Percentiles rank a stretch among this genome's conserved stretches.
phyloP scores from a whole-genome alignment of 2,797 vertebrate species.

The Lacerta agilis region DNA sequence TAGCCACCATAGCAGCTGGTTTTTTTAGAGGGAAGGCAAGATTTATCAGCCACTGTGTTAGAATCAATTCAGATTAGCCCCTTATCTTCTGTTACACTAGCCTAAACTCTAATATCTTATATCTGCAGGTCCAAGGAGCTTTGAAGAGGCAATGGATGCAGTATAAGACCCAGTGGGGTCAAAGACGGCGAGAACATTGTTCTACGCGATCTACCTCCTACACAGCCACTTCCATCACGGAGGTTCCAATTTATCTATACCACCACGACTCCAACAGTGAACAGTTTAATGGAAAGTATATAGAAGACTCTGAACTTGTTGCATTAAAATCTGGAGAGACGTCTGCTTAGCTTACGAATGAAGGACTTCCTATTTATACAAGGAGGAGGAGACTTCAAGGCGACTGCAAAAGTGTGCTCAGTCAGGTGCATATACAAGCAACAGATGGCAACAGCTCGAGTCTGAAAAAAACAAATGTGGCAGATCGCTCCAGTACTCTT shows the following conservation, averaged over 20 bases:
- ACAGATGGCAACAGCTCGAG: background rate
- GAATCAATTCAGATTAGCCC: background rate
- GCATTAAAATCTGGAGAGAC: constrained; percentile 86
- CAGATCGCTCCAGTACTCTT: constrained; percentile 64
- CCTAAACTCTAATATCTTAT: constrained; percentile 18
- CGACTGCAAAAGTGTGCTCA: constrained; percentile 23
- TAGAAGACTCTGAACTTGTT: constrained; percentile 86
- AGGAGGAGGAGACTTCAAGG: constrained; percentile 48
- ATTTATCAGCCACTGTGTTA: background rate
- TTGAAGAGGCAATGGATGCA: constrained; percentile 94
- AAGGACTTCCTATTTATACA: constrained; percentile 59
- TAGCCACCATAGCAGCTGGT: background rate
- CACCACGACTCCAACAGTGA: constrained; percentile 86
- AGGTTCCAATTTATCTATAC: constrained; percentile 89
- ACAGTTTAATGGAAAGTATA: constrained; percentile 83
- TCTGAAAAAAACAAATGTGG: constrained; percentile 36
- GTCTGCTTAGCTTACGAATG: constrained; percentile 79
- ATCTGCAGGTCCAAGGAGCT: constrained; percentile 87
- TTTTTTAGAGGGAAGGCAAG: background rate
- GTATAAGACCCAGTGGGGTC: constrained; percentile 90
- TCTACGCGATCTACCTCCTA: constrained; percentile 90
- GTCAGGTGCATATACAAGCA: constrained; percentile 25
- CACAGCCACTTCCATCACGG: constrained; percentile 90
- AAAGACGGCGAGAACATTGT: constrained; percentile 87
- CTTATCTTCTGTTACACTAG: background rate